A percentile compares a stretch with the other conserved stretches of the same genome.
Conservation (phyloP, 2,113 vertebrate species). For the Phrynosoma platyrhinos region DNA sequence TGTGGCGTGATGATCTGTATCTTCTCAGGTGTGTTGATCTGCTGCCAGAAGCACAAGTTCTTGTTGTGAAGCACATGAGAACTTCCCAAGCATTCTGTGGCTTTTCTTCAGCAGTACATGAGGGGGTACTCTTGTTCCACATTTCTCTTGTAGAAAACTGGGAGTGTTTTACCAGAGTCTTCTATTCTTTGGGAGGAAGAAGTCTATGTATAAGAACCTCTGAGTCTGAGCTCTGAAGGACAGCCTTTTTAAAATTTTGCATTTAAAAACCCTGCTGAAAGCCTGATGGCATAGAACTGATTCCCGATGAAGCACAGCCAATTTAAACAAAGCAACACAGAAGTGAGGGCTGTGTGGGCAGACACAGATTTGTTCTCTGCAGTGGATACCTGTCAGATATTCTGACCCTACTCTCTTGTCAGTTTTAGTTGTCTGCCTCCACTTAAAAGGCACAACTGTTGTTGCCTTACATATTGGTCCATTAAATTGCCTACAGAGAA, state of each 20-base stretch:
- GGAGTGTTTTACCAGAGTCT: neutral
- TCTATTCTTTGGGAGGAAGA: neutral
- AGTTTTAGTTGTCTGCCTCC: neutral
- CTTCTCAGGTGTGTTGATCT: slow-evolving; percentile 86
- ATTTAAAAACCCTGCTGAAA: slow-evolving; percentile 22
- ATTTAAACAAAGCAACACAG: slow-evolving; percentile 8
- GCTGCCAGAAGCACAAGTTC: neutral
- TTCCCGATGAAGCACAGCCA: neutral
- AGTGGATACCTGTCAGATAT: neutral
- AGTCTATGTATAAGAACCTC: neutral
- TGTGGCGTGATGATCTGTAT: slow-evolving; percentile 90
- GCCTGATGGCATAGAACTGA: neutral
- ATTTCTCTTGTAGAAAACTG: neutral
- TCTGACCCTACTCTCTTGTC: neutral
- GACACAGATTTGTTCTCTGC: neutral
- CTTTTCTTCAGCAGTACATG: slow-evolving; percentile 55
- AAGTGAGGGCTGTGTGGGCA: neutral
- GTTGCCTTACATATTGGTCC: neutral
- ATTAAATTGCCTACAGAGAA: neutral
- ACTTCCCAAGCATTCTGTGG: neutral
- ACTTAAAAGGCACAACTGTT: neutral
- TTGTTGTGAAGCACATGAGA: neutral
- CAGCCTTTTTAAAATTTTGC: neutral
- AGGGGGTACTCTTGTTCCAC: slow-evolving; percentile 64
- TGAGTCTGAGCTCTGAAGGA: slow-evolving; percentile 14